These are phyloP conservation scores for Portevinia maculata DNA, from an alignment of 2,888 invertebrate genomes.

Conservation along the genomic window DNA sequence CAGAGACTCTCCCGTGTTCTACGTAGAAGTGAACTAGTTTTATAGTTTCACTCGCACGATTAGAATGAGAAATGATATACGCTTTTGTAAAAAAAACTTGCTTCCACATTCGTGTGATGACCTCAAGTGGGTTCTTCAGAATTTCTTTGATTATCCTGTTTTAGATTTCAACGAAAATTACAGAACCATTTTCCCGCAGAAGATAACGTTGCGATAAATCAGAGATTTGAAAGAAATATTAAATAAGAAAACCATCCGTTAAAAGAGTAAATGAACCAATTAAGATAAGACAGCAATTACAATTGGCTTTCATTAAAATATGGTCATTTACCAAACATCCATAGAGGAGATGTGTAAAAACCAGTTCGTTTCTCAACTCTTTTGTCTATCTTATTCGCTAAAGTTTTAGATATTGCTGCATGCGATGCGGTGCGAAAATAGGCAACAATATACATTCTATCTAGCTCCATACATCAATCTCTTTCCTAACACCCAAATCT, in stretches of 20 bases:
- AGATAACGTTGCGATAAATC: conserved; percentile 7
- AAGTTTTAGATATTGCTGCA: conserved; percentile 33
- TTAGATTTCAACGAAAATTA: conserved; percentile 27
- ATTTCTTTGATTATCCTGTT: conserved; percentile 20
- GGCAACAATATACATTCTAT: conserved; percentile 60
- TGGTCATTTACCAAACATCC: neutral
- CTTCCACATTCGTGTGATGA: conserved; percentile 22
- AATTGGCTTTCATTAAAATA: conserved; percentile 42
- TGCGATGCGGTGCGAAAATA: conserved; percentile 19
- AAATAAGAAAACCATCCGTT: conserved; percentile 25
- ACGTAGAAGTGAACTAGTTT: conserved; percentile 52
- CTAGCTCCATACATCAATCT: conserved; percentile 67
- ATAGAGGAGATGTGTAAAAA: conserved; percentile 16
- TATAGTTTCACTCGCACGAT: conserved; percentile 35
- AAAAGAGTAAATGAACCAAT: conserved; percentile 56
- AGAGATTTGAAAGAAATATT: conserved; percentile 16
- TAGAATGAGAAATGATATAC: conserved; percentile 48
- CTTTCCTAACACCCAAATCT: conserved; percentile 54
- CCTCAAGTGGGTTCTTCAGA: conserved; percentile 29
- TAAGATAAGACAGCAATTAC: conserved; percentile 57
- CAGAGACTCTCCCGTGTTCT: conserved; percentile 4
- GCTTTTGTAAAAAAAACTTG: conserved; percentile 1
- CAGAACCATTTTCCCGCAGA: neutral
- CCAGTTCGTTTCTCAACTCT: conserved; percentile 63
- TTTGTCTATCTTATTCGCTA: conserved; percentile 44